Conservation (phyloP, 2,888 invertebrate genomes). For the Melanargia galathea region DNA sequence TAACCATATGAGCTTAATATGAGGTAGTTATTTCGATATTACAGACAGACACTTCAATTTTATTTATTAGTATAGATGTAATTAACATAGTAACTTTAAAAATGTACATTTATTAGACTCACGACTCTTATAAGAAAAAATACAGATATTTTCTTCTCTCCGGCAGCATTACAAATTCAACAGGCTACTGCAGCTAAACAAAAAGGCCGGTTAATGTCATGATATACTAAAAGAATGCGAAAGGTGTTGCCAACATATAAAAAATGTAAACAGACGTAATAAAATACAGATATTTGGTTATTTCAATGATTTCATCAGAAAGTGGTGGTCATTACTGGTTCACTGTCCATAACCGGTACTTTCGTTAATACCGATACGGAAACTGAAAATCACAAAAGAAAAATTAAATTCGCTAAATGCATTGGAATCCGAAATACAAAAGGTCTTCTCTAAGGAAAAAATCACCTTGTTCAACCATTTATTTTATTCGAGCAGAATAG, state of each 20-base stretch:
- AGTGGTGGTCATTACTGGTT: neutral
- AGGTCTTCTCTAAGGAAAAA: too few species aligned
- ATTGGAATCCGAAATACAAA: too few species aligned
- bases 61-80: too few species aligned
- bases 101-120: slow-evolving; percentile 1
- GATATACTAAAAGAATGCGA: neutral
- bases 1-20: too few species aligned
- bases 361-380: too few species aligned
- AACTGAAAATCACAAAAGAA: too few species aligned
- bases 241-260: slow-evolving; percentile 4
- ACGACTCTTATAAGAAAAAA: slow-evolving; percentile 4
- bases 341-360: slow-evolving; percentile 1
- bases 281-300: neutral
- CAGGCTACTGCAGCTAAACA: neutral
- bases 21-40: too few species aligned
- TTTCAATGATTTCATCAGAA: neutral
- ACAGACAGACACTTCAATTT: too few species aligned
- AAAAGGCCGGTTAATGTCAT: neutral
- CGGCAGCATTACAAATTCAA: neutral
- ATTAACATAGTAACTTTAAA: neutral
- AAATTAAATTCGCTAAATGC: too few species aligned
- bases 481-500: too few species aligned
- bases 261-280: neutral
- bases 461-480: too few species aligned
- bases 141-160: neutral